Percentiles rank a stretch among this genome's conserved stretches.
Evolutionary conservation across 2,888 invertebrate genomes (phyloP).

Genomic region (Macrophya alboannulata): DNA sequence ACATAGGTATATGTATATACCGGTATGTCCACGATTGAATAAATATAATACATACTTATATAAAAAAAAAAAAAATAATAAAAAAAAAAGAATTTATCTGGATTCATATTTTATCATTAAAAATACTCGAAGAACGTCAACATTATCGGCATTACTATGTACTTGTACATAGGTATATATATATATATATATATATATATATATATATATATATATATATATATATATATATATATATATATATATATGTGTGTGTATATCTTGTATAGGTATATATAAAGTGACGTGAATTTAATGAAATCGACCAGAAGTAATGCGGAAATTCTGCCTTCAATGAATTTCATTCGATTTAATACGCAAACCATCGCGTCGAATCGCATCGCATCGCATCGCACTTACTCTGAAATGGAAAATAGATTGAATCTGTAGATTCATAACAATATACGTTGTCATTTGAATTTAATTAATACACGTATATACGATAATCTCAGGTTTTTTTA

Average conservation of each 20-base stretch:
- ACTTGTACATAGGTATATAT: no score
- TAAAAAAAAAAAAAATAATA: neutral
- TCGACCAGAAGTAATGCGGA: slow-evolving; percentile 30
- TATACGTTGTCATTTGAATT: slow-evolving; percentile 22
- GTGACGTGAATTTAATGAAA: slow-evolving; percentile 30
- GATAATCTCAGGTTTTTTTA: neutral
- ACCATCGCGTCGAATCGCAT: neutral
- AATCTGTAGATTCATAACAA: neutral
- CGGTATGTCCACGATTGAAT: neutral
- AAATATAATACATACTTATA: neutral
- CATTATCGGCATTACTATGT: neutral
- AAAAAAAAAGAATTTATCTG: neutral
- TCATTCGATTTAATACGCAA: slow-evolving; percentile 22
- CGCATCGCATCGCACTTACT: neutral
- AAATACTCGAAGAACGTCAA: no score
- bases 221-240: neutral
- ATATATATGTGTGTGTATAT: neutral
- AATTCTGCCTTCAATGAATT: slow-evolving; percentile 36
- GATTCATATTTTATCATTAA: no score
- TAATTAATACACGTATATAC: neutral
- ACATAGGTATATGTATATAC: neutral
- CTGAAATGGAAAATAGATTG: slow-evolving; percentile 29
- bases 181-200: neutral
- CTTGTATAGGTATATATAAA: neutral
- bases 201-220: neutral